Evolutionary conservation across 2,888 invertebrate genomes (phyloP), one percentile per base, ranked within the genome.

Genomic region (Chromoteleia sp.): DNA sequence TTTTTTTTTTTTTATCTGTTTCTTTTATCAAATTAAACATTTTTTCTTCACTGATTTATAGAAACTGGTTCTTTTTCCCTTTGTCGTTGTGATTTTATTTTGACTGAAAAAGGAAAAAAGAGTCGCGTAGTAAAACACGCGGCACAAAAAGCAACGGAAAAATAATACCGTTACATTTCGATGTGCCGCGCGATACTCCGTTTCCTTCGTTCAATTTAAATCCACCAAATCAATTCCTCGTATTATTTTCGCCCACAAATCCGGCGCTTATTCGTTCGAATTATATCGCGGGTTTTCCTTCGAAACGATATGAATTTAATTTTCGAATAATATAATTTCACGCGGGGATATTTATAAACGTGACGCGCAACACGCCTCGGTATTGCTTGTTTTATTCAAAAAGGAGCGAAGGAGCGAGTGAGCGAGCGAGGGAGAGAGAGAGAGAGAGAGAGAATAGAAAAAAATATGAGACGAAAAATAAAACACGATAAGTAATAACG

Each of bases 141-240:
- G 15, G 39, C 30, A 73, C 52, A 43, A 73, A 73, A 61, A 61
- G 71, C 25, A 73, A 61, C 52, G 52, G 58, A 71, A 71, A 70
- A 59, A 58, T 73, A 61, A 73, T 73, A 52, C 71, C 71, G 61
- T 73, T 73, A 73, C 52, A 73, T 73, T 61, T 73, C 30, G 50
- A 52, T 43, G 41, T 52, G 14, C 30, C 4, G 17, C 14, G 41
- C 25, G 39, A 59, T 56, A 68, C 43, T 39, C 30, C 14, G 50
- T 59, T 59, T 52, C 61, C 48, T 41, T 52, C 30, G 15, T 52
- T 52, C 50, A 25, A 4, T 71, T 71, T 48, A 52, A 48, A 48
- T 70, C 36, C 48, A 50, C 25, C 12, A 59, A 50, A 73, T 43
- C 39, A 50, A 59, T 71, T 59, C 59, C 29, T 33, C 39, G 15